These are phyloP conservation scores for Eclectus roratus DNA, from an alignment of 2,113 vertebrate species.

Conservation along the genomic window DNA sequence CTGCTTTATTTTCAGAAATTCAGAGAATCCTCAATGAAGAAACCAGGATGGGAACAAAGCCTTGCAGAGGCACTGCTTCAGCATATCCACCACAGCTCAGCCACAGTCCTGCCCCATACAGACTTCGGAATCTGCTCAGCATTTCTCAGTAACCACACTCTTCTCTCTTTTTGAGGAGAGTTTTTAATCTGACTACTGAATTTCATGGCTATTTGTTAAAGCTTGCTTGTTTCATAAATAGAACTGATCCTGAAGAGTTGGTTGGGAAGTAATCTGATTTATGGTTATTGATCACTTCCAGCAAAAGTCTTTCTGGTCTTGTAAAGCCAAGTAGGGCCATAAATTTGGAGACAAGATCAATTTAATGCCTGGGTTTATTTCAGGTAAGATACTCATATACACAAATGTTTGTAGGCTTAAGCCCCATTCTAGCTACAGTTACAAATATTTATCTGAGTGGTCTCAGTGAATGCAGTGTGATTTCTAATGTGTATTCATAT, in stretches of 20 bases:
- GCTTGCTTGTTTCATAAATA: background rate
- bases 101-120: accelerated
- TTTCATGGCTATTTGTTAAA: background rate
- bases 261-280: background rate
- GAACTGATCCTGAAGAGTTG: background rate
- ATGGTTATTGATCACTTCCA: background rate
- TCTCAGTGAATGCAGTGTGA: background rate
- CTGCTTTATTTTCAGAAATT: constrained; percentile 1
- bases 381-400: background rate
- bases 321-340: background rate
- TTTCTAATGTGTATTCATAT: background rate
- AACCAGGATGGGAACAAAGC: background rate
- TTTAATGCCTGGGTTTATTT: background rate
- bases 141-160: background rate
- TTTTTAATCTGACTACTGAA: background rate
- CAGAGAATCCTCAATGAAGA: background rate
- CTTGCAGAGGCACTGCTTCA: background rate
- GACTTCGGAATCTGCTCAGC: background rate
- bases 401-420: background rate
- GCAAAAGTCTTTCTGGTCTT: background rate
- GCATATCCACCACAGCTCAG: background rate
- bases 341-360: background rate
- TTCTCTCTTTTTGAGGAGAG: background rate
- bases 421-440: background rate
- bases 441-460: background rate